A percentile compares a stretch with the other conserved stretches of the same genome.
phyloP scores from a whole-genome alignment of 1,140 invertebrate species.

The Glossosoma conforme region DNA sequence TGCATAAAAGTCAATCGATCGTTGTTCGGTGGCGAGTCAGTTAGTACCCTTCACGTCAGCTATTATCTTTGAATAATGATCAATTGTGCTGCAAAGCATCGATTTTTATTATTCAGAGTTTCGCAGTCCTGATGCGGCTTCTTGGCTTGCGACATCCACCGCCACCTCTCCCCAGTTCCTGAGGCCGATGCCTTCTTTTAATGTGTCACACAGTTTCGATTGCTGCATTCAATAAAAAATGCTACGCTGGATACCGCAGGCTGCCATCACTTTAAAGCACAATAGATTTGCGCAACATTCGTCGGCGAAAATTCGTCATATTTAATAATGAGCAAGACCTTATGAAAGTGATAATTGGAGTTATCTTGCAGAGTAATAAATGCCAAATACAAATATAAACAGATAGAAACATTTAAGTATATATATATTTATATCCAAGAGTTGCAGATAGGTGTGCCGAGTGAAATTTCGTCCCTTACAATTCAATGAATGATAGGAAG shows the following conservation, averaged over 20 bases:
- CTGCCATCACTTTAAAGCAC: too few relatives aligned
- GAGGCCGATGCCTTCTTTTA: slow-evolving; percentile 12
- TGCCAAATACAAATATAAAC: not conserved
- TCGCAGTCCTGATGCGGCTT: slow-evolving; percentile 27
- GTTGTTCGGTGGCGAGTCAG: too few relatives aligned
- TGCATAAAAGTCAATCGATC: too few relatives aligned
- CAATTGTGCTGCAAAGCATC: slow-evolving; percentile 10
- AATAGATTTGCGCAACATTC: too few relatives aligned
- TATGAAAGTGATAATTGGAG: too few relatives aligned
- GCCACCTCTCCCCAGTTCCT: slow-evolving; percentile 11
- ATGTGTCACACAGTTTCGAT: slow-evolving; percentile 16
- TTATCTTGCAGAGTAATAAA: not conserved
- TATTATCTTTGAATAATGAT: slow-evolving; percentile 28
- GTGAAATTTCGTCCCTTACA: too few relatives aligned
- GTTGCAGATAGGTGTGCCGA: too few relatives aligned
- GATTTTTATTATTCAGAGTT: slow-evolving; percentile 30
- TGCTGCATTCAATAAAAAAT: slow-evolving; percentile 17
- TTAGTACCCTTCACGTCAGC: slow-evolving; percentile 24
- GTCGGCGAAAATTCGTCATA: too few relatives aligned
- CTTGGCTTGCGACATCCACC: slow-evolving; percentile 20
- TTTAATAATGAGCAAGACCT: too few relatives aligned
- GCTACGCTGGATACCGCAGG: slow-evolving; percentile 8
- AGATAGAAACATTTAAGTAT: not conserved
- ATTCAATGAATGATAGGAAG: too few relatives aligned
- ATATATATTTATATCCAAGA: not conserved